These are phyloP conservation scores for Drosophila borborema DNA, from an alignment of 2,888 invertebrate genomes.

Conservation along the genomic window DNA sequence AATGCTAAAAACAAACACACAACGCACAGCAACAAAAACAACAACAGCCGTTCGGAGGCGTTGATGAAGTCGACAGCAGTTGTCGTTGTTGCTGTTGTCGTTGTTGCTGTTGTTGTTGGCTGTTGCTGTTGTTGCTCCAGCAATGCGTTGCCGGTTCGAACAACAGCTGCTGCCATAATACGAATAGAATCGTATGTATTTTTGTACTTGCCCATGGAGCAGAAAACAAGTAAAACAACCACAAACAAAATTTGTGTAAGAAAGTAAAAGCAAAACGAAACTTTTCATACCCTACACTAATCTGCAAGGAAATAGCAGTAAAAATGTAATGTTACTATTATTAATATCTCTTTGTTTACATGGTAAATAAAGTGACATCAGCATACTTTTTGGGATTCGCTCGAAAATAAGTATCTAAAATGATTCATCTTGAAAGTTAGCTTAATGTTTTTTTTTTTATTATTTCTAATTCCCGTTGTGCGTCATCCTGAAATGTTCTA, in stretches of 20 bases:
- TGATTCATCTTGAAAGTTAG: not conserved
- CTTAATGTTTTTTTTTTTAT: not conserved
- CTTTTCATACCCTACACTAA: conserved; percentile 22
- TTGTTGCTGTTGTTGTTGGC: conserved; percentile 24
- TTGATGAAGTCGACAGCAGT: conserved; percentile 68
- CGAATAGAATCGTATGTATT: conserved; percentile 55
- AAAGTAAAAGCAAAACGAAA: conserved; percentile 15
- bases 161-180: conserved; percentile 68
- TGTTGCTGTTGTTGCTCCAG: conserved; percentile 20
- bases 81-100: conserved; percentile 28
- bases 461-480: not conserved
- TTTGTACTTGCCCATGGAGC: conserved; percentile 56
- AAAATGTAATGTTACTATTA: not conserved
- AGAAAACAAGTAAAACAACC: conserved; percentile 35
- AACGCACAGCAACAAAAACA: conserved; percentile 43
- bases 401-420: not conserved
- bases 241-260: conserved; percentile 2
- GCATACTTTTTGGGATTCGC: not conserved
- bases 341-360: no score
- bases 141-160: conserved; percentile 47
- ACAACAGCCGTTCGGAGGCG: conserved; percentile 52
- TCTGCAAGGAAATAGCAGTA: not conserved
- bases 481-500: not conserved
- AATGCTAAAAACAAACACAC: conserved; percentile 66
- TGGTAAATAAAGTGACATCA: no score